Evolutionary conservation across 1,140 invertebrate species (phyloP).

Genomic region (Steinernema feltiae): DNA sequence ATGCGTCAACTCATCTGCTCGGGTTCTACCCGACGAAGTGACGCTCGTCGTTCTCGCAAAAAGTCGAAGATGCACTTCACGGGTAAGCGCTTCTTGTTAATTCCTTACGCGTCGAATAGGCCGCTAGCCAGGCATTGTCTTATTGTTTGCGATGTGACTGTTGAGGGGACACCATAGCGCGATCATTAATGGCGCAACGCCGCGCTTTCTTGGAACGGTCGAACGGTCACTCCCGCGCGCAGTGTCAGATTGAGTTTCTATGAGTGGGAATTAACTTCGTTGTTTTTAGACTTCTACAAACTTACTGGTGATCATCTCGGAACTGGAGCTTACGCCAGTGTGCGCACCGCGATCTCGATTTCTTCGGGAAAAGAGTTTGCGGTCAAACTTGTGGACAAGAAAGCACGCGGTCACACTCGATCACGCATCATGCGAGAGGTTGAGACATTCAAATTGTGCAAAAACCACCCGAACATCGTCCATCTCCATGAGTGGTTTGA

Average conservation of each 20-base stretch:
- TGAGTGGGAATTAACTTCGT: background rate
- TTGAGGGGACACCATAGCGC: background rate
- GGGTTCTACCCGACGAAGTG: background rate
- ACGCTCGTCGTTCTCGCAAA: background rate
- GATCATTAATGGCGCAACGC: background rate
- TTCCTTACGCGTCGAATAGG: background rate
- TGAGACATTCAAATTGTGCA: conserved; percentile 94
- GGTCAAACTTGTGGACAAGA: conserved; percentile 90
- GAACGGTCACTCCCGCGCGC: background rate
- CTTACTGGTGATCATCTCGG: conserved; percentile 88
- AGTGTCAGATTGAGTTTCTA: background rate
- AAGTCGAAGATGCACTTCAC: conserved; percentile 13
- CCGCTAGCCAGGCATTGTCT: background rate
- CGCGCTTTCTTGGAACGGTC: background rate
- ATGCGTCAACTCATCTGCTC: background rate
- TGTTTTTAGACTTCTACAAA: conserved; percentile 78
- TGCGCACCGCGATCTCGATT: conserved; percentile 83
- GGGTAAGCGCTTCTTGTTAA: background rate
- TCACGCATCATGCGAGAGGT: conserved; percentile 92
- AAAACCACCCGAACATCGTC: conserved; percentile 90
- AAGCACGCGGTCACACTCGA: conserved; percentile 82
- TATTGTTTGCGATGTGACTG: background rate
- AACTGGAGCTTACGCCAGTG: conserved; percentile 89
- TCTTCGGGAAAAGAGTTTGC: conserved; percentile 86
- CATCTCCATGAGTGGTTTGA: conserved; percentile 66